Conservation (phyloP, 2,113 vertebrate genomes). For the Pavo muticus region DNA sequence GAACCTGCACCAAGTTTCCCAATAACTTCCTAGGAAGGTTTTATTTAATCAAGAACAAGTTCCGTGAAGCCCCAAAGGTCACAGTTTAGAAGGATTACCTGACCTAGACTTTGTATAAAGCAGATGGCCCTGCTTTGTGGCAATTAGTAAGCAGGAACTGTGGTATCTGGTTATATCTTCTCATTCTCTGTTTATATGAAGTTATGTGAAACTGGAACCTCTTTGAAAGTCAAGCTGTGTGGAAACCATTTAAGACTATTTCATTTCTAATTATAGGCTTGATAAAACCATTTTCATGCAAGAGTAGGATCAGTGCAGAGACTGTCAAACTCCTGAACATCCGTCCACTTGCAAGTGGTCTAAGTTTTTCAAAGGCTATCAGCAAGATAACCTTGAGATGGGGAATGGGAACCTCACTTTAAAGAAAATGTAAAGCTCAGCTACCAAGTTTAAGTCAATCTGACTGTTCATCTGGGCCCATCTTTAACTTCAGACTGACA, state of each 20-base stretch:
- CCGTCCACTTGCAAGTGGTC: conserved; percentile 37
- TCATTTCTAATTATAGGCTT: conserved; percentile 81
- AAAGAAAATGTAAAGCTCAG: conserved; percentile 29
- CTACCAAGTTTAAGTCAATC: background rate
- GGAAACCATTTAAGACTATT: conserved; percentile 79
- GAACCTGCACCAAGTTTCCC: conserved; percentile 48
- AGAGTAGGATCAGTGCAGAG: conserved; percentile 54
- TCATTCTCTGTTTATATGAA: conserved; percentile 79
- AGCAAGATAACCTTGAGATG: conserved; percentile 69
- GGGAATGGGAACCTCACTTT: conserved; percentile 6
- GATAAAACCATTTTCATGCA: conserved; percentile 74
- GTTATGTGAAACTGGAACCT: conserved; percentile 75
- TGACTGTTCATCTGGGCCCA: background rate
- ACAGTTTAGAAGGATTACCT: conserved; percentile 70
- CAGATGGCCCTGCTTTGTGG: conserved; percentile 79
- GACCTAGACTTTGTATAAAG: conserved; percentile 74
- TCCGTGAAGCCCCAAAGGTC: conserved; percentile 70
- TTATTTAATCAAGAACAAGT: conserved; percentile 70
- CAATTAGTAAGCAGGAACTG: conserved; percentile 80
- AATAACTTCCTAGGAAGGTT: conserved; percentile 64
- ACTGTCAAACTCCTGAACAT: conserved; percentile 64
- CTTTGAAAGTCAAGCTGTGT: conserved; percentile 76
- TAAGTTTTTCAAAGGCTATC: conserved; percentile 70
- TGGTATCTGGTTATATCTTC: conserved; percentile 75
- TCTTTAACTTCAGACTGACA: background rate